Evolutionary conservation across 1,140 invertebrate genomes (phyloP).

Genomic region (Magallana angulata): DNA sequence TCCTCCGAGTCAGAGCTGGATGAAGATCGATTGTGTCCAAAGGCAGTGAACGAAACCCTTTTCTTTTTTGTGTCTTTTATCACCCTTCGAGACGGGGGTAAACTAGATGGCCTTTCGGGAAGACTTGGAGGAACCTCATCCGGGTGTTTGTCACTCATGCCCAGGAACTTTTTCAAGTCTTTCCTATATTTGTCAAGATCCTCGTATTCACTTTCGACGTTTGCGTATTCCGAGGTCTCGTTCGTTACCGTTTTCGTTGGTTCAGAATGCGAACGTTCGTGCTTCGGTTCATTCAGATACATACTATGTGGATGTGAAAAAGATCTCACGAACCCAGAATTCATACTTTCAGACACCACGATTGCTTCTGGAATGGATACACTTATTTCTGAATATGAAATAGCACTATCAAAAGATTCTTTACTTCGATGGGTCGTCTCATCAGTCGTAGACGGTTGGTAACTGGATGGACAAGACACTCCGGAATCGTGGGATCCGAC

Average conservation of each 20-base stretch:
- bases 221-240: constrained; percentile 23
- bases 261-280: constrained; percentile 37
- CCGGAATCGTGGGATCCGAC: constrained; percentile 48
- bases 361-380: constrained; percentile 40
- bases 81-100: constrained; percentile 27
- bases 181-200: constrained; percentile 56
- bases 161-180: constrained; percentile 49
- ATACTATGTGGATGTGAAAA: not conserved
- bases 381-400: constrained; percentile 42
- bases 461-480: not conserved
- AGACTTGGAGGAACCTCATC: constrained; percentile 42
- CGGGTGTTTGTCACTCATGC: constrained; percentile 43
- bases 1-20: constrained; percentile 34
- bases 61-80: constrained; percentile 39
- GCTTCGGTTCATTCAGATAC: constrained; percentile 27
- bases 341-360: constrained; percentile 24
- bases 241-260: not conserved
- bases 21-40: constrained; percentile 14
- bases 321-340: not conserved
- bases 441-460: not conserved
- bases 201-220: constrained; percentile 45
- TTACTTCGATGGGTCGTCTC: not conserved
- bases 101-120: constrained; percentile 47
- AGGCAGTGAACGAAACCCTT: constrained; percentile 18
- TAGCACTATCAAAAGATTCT: constrained; percentile 52